These are phyloP conservation scores for Habropoda laboriosa DNA, from an alignment of 1,140 invertebrate genomes.

Conservation along the genomic window DNA sequence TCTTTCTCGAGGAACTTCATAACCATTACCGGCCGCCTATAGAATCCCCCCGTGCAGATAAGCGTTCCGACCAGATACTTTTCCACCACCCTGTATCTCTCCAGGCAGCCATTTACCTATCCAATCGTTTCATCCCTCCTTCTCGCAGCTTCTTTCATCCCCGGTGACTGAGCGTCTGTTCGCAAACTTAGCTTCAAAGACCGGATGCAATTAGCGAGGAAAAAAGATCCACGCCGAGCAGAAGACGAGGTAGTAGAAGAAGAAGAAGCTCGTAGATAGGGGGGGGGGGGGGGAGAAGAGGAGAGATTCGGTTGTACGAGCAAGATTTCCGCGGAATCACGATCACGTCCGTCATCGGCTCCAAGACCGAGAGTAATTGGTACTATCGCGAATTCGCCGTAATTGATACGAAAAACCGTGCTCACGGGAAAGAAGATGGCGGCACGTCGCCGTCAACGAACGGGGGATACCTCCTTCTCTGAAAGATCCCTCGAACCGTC, in stretches of 20 bases:
- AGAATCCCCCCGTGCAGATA: background rate
- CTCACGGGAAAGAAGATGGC: background rate
- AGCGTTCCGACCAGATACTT: background rate
- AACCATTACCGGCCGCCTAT: background rate
- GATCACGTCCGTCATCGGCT: slow-evolving; percentile 36
- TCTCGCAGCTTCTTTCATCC: slow-evolving; percentile 14
- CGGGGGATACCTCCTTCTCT: too few relatives aligned
- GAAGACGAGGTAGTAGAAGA: background rate
- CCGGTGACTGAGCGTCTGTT: slow-evolving; percentile 48
- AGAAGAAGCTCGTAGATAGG: too few relatives aligned
- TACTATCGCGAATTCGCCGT: slow-evolving; percentile 41
- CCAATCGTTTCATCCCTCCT: background rate
- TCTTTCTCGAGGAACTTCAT: background rate
- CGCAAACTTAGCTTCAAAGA: slow-evolving; percentile 61
- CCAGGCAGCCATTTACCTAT: slow-evolving; percentile 15
- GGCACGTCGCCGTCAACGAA: background rate
- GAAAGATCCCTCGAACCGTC: background rate
- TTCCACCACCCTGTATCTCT: background rate
- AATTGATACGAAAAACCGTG: slow-evolving; percentile 41
- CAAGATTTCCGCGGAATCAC: slow-evolving; percentile 42
- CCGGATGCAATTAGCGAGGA: slow-evolving; percentile 60
- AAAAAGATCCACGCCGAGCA: slow-evolving; percentile 32
- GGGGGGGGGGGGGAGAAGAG: too few relatives aligned
- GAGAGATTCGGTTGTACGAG: background rate
- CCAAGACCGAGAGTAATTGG: slow-evolving; percentile 20